These are phyloP conservation scores for Lanistes nyassanus DNA, from an alignment of 1,140 invertebrate species.

Conservation along the genomic window DNA sequence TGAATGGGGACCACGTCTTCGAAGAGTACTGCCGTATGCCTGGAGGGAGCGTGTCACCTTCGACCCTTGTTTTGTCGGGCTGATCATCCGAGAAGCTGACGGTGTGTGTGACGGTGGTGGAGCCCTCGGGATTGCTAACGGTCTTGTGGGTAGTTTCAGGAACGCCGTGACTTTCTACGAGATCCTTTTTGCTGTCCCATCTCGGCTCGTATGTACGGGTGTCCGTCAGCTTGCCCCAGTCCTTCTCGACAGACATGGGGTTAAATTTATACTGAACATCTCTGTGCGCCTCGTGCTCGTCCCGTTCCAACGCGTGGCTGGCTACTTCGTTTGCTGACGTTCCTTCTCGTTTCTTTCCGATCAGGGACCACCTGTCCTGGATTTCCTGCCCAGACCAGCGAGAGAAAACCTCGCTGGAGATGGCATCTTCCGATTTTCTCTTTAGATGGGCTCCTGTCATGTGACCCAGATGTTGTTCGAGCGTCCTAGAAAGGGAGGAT, in stretches of 20 bases:
- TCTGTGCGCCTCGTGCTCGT: not conserved
- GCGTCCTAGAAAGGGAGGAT: too few species aligned
- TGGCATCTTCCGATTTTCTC: not conserved
- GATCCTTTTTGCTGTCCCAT: not conserved
- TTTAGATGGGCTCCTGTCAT: not conserved
- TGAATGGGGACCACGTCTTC: slow-evolving; percentile 7
- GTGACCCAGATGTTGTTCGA: too few species aligned
- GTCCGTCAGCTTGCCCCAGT: not conserved
- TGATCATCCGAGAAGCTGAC: not conserved
- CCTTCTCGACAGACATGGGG: not conserved
- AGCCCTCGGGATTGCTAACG: not conserved
- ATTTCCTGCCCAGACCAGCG: not conserved
- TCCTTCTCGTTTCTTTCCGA: not conserved
- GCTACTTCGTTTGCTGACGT: not conserved
- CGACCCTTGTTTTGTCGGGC: too few species aligned
- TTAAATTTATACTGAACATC: not conserved
- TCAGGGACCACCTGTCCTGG: slow-evolving; percentile 2
- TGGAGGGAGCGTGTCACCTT: not conserved
- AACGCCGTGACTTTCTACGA: too few species aligned
- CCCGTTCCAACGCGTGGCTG: not conserved
- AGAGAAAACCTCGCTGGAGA: not conserved
- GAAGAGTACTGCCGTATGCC: not conserved
- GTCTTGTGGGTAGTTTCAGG: not conserved
- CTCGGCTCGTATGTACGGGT: not conserved
- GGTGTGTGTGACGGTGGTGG: not conserved